phyloP scores from a whole-genome alignment of 2,113 vertebrate species.

The Poeciliopsis retropinna region DNA sequence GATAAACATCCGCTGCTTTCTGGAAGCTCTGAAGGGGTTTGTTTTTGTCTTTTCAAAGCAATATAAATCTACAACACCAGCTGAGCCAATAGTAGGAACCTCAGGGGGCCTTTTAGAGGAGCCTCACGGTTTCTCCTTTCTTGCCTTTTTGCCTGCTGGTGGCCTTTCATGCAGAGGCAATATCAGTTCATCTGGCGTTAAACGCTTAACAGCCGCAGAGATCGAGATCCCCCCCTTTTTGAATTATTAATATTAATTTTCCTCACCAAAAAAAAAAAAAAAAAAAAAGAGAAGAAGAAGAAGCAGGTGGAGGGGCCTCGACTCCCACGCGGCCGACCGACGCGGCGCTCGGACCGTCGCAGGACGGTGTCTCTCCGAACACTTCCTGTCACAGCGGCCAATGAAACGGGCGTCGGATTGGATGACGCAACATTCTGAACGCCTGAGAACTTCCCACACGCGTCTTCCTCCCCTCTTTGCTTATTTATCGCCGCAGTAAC shows the following conservation, averaged over 20 bases:
- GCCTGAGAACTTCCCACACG: slow-evolving; percentile 3
- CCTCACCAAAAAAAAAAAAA: neutral
- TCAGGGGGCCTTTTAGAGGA: slow-evolving; percentile 54
- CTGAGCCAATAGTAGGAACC: slow-evolving; percentile 53
- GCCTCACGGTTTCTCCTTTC: slow-evolving; percentile 40
- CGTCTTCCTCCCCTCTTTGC: neutral
- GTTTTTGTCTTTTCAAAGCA: slow-evolving; percentile 26
- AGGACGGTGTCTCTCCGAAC: slow-evolving; percentile 11
- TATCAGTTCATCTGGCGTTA: slow-evolving; percentile 66
- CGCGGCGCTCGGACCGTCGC: slow-evolving; percentile 53
- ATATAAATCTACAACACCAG: slow-evolving; percentile 34
- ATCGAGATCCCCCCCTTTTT: slow-evolving; percentile 64
- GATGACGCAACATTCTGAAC: neutral
- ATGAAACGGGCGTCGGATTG: slow-evolving; percentile 15
- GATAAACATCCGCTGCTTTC: neutral
- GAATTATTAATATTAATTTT: slow-evolving; percentile 77
- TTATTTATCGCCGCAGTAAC: slow-evolving; percentile 45
- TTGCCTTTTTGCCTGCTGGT: slow-evolving; percentile 43
- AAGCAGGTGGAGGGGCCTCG: slow-evolving; percentile 30
- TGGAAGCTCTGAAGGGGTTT: slow-evolving; percentile 8
- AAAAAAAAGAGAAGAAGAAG: slow-evolving; percentile 14
- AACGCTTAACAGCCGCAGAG: slow-evolving; percentile 60
- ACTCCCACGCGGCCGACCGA: slow-evolving; percentile 41
- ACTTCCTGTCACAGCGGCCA: slow-evolving; percentile 48
- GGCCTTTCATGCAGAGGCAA: slow-evolving; percentile 67